Conservation (phyloP, 1,140 invertebrate species). For the Notospermus geniculatus region DNA sequence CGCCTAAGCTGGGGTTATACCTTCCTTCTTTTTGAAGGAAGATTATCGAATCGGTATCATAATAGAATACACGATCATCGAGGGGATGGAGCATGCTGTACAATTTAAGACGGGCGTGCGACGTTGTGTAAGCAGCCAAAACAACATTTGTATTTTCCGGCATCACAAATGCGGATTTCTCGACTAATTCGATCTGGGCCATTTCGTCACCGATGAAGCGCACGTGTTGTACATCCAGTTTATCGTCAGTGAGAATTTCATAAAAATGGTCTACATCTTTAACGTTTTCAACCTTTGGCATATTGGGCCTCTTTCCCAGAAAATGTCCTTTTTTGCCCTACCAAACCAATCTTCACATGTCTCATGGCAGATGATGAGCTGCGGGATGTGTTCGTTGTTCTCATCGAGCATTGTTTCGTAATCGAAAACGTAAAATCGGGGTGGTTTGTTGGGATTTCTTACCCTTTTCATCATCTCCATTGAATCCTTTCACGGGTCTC, state of each 20-base stretch:
- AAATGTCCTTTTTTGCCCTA: too few relatives aligned
- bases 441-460: too few relatives aligned
- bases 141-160: background rate
- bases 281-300: background rate
- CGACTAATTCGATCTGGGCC: background rate
- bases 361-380: too few relatives aligned
- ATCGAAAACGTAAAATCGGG: too few relatives aligned
- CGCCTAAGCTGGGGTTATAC: too few relatives aligned
- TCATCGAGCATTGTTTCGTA: too few relatives aligned
- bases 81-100: background rate
- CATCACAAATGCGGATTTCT: background rate
- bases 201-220: background rate
- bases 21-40: background rate
- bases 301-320: conserved; percentile 4
- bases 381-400: too few relatives aligned
- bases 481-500: too few relatives aligned
- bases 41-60: conserved; percentile 3
- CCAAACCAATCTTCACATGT: too few relatives aligned
- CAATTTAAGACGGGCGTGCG: conserved; percentile 2
- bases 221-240: background rate
- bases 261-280: background rate
- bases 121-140: background rate
- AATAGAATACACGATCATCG: background rate
- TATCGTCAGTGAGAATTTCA: background rate
- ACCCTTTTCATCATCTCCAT: too few relatives aligned